Evolutionary conservation across 2,888 invertebrate genomes (phyloP).

Genomic region (Ethmia dodecea): DNA sequence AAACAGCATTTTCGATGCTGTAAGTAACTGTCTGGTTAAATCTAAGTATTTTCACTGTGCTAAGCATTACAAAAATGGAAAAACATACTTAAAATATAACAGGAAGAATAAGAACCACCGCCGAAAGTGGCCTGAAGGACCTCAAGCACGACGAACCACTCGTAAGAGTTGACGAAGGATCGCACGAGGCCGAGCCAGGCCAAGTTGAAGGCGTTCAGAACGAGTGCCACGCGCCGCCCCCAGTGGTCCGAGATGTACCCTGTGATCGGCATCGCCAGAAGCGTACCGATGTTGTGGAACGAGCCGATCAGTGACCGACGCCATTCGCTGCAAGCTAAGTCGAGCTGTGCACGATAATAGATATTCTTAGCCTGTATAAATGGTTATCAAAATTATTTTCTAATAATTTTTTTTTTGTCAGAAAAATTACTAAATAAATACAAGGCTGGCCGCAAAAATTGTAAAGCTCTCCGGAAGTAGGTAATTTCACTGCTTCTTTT

Average conservation of each 20-base stretch:
- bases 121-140: conserved; percentile 75
- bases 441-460: too few relatives aligned
- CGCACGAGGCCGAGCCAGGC: conserved; percentile 72
- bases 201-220: conserved; percentile 66
- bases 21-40: too few relatives aligned
- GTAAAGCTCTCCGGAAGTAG: too few relatives aligned
- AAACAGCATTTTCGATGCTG: too few relatives aligned
- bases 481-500: too few relatives aligned
- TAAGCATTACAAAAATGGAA: too few relatives aligned
- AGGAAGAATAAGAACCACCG: conserved; percentile 77
- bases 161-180: conserved; percentile 73
- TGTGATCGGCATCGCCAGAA: conserved; percentile 79
- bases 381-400: too few relatives aligned
- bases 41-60: too few relatives aligned
- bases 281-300: conserved; percentile 80
- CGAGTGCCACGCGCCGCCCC: conserved; percentile 80
- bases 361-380: too few relatives aligned
- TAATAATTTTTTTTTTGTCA: too few relatives aligned
- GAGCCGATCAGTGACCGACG: conserved; percentile 81
- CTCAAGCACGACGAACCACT: conserved; percentile 69
- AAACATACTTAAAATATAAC: conserved; percentile 76
- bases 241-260: conserved; percentile 83
- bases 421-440: too few relatives aligned
- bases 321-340: conserved; percentile 80
- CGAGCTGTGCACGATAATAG: conserved; percentile 74